Percentiles rank a stretch among this genome's conserved stretches.
Conservation (phyloP, 23 tunicate genomes). For the Ascidia mentula region DNA sequence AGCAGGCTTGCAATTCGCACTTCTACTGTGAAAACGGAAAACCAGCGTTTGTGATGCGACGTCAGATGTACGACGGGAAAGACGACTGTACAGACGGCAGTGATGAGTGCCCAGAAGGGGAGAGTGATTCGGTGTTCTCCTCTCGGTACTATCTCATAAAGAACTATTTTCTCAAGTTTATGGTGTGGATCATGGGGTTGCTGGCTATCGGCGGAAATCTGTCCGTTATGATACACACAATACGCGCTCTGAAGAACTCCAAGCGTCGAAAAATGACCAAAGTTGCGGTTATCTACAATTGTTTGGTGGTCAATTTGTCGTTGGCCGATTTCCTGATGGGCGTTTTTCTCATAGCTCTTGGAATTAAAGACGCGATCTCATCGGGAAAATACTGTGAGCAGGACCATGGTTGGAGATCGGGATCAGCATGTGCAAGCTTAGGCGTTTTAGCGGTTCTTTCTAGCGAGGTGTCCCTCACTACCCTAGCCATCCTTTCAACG, state of each 20-base stretch:
- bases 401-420: constrained; percentile 68
- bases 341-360: constrained; percentile 46
- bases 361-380: constrained; percentile 18
- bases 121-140: constrained; percentile 45
- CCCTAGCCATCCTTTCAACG: constrained; percentile 53
- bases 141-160: constrained; percentile 47
- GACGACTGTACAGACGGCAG: constrained; percentile 76
- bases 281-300: constrained; percentile 47
- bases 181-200: constrained; percentile 84
- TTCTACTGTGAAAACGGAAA: constrained; percentile 56
- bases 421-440: constrained; percentile 31
- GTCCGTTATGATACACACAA: constrained; percentile 22
- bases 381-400: constrained; percentile 44
- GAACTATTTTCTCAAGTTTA: constrained; percentile 37
- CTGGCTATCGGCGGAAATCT: constrained; percentile 53
- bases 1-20: constrained; percentile 50
- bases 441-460: constrained; percentile 56
- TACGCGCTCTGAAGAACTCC: background rate
- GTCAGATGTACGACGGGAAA: constrained; percentile 51
- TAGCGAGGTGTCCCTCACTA: constrained; percentile 47
- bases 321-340: constrained; percentile 80
- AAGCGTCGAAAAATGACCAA: constrained; percentile 23
- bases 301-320: constrained; percentile 50
- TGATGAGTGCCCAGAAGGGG: constrained; percentile 71
- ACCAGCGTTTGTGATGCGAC: constrained; percentile 38